Conservation (phyloP, 2,888 invertebrate species). For the Lasioglossum malachurum region DNA sequence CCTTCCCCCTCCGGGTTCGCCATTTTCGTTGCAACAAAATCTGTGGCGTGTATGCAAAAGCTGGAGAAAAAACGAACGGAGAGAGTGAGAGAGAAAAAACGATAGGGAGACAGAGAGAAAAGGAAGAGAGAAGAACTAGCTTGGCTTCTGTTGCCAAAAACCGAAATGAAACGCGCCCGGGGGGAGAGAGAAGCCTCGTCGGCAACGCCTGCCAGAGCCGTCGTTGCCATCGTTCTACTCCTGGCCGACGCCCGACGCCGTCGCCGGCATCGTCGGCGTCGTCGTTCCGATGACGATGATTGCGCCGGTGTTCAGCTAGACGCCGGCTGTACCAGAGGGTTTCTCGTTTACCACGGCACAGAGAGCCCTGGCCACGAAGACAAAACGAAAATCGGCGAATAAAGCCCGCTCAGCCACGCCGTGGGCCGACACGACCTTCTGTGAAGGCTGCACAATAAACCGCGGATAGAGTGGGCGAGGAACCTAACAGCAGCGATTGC, state of each 20-base stretch:
- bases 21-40: conserved; percentile 31
- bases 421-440: conserved; percentile 28
- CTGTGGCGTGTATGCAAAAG: conserved; percentile 23
- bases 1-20: conserved; percentile 31
- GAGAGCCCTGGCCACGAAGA: conserved; percentile 27
- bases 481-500: conserved; percentile 15
- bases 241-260: not conserved
- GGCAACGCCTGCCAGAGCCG: conserved; percentile 64
- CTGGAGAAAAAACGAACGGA: not conserved
- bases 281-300: conserved; percentile 7
- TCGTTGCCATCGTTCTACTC: conserved; percentile 37
- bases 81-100: not conserved
- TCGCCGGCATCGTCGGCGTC: not conserved
- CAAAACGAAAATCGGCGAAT: conserved; percentile 67
- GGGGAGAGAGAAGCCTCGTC: conserved; percentile 38
- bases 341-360: conserved; percentile 53
- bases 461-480: conserved; percentile 18
- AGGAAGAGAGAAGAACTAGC: conserved; percentile 16
- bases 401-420: conserved; percentile 20
- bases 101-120: conserved; percentile 13
- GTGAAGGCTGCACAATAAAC: conserved; percentile 48
- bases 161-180: conserved; percentile 72
- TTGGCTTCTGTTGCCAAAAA: conserved; percentile 71
- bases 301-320: conserved; percentile 1
- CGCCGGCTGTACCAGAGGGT: conserved; percentile 32